Percentiles rank a stretch among this genome's conserved stretches.
Evolutionary conservation across 2,888 invertebrate genomes (phyloP).

Genomic region (Callyntrura guangdongensis): DNA sequence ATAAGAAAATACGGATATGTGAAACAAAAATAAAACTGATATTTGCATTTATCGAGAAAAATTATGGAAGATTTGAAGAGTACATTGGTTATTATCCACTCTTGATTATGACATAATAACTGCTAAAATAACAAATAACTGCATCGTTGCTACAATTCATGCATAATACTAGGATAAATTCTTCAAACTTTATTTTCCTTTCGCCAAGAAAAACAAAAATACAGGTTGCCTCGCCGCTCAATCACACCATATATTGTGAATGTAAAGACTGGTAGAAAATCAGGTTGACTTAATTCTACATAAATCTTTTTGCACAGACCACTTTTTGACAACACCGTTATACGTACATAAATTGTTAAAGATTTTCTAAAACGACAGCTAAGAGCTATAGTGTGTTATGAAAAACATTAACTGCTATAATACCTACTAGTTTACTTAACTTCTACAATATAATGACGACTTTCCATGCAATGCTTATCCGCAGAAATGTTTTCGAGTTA

Average conservation of each 20-base stretch:
- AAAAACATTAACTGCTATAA: too few relatives aligned
- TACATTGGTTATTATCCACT: neutral
- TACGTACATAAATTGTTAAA: too few relatives aligned
- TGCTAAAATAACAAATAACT: neutral
- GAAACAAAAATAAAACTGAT: slow-evolving; percentile 51
- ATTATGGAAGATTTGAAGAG: neutral
- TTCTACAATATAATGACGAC: neutral
- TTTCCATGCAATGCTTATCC: neutral
- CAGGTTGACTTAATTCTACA: neutral
- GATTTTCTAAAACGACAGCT: too few relatives aligned
- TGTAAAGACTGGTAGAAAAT: neutral
- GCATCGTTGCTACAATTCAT: neutral
- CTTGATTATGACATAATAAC: neutral
- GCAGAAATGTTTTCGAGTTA: too few relatives aligned
- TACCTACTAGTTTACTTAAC: neutral
- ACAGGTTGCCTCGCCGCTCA: neutral
- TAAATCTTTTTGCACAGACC: too few relatives aligned
- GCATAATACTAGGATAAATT: neutral
- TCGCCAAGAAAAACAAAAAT: neutral
- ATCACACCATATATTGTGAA: neutral
- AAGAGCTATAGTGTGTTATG: neutral
- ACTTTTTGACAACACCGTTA: neutral
- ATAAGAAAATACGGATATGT: neutral
- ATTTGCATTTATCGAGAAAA: slow-evolving; percentile 55
- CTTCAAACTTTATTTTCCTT: neutral